Evolutionary conservation across 1,140 invertebrate species (phyloP).

Genomic region (Palaemon carinicauda): DNA sequence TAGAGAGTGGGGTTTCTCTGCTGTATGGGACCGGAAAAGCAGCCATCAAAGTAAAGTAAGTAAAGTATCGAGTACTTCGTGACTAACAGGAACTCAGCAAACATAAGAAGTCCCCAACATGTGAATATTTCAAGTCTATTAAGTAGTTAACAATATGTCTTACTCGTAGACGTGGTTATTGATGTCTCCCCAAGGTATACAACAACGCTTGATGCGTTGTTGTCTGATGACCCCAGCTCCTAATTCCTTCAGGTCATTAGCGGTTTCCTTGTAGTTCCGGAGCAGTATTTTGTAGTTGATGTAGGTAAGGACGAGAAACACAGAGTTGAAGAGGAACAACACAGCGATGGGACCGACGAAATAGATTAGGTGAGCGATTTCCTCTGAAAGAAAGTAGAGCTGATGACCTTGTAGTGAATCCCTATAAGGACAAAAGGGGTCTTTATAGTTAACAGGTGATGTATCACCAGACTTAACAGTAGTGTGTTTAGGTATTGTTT

Average conservation of each 20-base stretch:
- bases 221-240: background rate
- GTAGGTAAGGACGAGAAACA: conserved; percentile 2
- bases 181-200: background rate
- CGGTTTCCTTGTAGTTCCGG: background rate
- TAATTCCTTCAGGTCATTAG: background rate
- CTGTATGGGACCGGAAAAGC: too few relatives aligned
- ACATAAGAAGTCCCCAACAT: too few relatives aligned
- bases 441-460: too few relatives aligned
- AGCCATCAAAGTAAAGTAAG: too few relatives aligned
- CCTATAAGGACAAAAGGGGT: too few relatives aligned
- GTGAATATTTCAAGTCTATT: too few relatives aligned
- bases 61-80: too few relatives aligned
- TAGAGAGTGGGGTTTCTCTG: too few relatives aligned
- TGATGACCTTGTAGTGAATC: background rate
- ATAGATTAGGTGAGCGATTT: background rate
- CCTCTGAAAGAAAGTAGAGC: background rate
- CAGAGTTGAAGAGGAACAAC: background rate
- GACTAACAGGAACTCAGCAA: too few relatives aligned
- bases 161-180: background rate
- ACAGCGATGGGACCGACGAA: conserved; percentile 32
- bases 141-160: background rate
- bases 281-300: background rate
- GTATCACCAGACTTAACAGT: too few relatives aligned
- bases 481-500: too few relatives aligned
- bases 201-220: background rate